These are phyloP conservation scores for Ictalurus furcatus DNA, from an alignment of 2,113 vertebrate species.

Conservation along the genomic window DNA sequence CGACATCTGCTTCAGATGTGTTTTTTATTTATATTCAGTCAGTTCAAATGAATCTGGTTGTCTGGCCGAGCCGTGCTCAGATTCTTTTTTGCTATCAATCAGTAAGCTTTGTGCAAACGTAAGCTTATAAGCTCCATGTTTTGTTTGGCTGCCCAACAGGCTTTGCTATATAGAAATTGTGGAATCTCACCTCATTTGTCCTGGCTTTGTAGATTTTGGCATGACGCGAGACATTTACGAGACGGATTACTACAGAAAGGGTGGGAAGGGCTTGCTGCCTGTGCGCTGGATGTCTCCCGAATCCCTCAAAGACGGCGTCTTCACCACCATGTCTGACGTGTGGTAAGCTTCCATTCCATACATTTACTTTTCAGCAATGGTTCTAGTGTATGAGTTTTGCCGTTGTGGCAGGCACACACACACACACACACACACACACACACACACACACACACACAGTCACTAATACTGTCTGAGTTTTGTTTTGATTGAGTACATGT, in stretches of 20 bases:
- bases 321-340: conserved; percentile 96
- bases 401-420: neutral
- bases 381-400: neutral
- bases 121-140: neutral
- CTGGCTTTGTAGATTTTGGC: conserved; percentile 83
- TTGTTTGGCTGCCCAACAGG: conserved; percentile 36
- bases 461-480: neutral
- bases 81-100: conserved; percentile 16
- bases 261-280: conserved; percentile 92
- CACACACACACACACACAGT: neutral
- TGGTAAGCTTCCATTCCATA: conserved; percentile 75
- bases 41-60: conserved; percentile 11
- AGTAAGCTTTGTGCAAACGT: conserved; percentile 13
- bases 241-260: conserved; percentile 98
- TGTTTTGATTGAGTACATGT: neutral
- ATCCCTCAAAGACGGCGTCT: conserved; percentile 96
- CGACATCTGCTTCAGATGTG: conserved; percentile 23
- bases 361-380: neutral
- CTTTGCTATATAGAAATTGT: conserved; percentile 31
- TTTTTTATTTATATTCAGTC: conserved; percentile 27
- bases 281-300: conserved; percentile 99
- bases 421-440: conserved; percentile 14
- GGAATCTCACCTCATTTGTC: conserved; percentile 49
- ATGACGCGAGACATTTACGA: conserved; percentile 99
- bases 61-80: neutral